A percentile compares a stretch with the other conserved stretches of the same genome.
phyloP scores from a whole-genome alignment of 2,888 invertebrate species.

The Aleiodes alternator region DNA sequence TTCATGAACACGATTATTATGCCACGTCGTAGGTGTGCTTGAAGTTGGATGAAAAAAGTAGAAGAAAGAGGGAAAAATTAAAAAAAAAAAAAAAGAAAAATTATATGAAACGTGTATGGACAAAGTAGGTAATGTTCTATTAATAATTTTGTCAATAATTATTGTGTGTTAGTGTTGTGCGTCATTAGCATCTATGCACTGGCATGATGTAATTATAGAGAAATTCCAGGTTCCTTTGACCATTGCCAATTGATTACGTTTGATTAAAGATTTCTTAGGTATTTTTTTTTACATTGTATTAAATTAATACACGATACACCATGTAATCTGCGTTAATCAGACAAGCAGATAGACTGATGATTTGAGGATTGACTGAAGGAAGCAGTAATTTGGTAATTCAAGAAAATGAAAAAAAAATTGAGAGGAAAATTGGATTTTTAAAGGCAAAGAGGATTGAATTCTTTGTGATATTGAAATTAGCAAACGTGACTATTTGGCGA shows the following conservation, averaged over 20 bases:
- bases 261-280: conserved; percentile 40
- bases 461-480: too few relatives aligned
- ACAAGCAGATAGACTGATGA: background rate
- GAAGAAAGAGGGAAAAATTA: conserved; percentile 37
- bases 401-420: too few relatives aligned
- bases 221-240: conserved; percentile 53
- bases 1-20: conserved; percentile 59
- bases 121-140: conserved; percentile 69
- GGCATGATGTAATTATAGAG: conserved; percentile 65
- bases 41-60: conserved; percentile 50
- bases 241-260: conserved; percentile 53
- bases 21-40: conserved; percentile 54
- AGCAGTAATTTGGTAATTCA: too few relatives aligned
- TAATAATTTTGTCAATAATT: conserved; percentile 71
- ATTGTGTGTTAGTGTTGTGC: conserved; percentile 64
- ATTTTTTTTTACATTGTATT: background rate
- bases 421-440: too few relatives aligned
- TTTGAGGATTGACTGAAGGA: conserved; percentile 21
- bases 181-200: conserved; percentile 63
- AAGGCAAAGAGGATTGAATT: too few relatives aligned
- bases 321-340: conserved; percentile 33
- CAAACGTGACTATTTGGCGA: too few relatives aligned
- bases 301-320: conserved; percentile 10
- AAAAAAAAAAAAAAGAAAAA: conserved; percentile 45
- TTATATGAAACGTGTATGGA: conserved; percentile 44